These are phyloP conservation scores for Sisor rabdophorus DNA, from an alignment of 2,113 vertebrate species.

Conservation along the genomic window DNA sequence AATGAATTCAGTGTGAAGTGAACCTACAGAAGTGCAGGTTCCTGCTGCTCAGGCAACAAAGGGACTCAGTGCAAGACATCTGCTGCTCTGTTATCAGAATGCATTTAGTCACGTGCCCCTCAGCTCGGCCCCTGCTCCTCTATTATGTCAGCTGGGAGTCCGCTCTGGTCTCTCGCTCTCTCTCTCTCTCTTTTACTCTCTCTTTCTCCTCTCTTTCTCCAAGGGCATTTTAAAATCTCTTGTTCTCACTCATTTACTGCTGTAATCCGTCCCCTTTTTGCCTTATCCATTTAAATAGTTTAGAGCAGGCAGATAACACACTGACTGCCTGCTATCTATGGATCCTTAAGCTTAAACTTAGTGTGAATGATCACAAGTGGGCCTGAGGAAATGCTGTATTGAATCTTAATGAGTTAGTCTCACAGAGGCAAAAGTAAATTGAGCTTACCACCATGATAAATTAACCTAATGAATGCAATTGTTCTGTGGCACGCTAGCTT, in stretches of 20 bases:
- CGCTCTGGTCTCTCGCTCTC: constrained; percentile 44
- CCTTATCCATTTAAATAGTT: constrained; percentile 65
- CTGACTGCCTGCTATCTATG: constrained; percentile 63
- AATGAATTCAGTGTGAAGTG: constrained; percentile 89
- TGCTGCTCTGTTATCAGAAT: constrained; percentile 88
- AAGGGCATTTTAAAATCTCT: constrained; percentile 61
- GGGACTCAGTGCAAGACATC: constrained; percentile 87
- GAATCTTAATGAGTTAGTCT: constrained; percentile 71
- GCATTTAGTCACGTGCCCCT: constrained; percentile 78
- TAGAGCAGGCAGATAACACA: constrained; percentile 65
- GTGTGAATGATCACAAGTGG: constrained; percentile 66
- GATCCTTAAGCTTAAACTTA: constrained; percentile 58
- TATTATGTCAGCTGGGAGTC: constrained; percentile 47
- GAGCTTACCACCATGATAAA: constrained; percentile 75
- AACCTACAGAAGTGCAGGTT: constrained; percentile 80
- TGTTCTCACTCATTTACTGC: constrained; percentile 61
- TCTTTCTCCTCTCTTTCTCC: constrained; percentile 43
- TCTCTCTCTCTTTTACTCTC: constrained; percentile 48
- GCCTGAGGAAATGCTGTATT: constrained; percentile 65
- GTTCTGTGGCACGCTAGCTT: constrained; percentile 70
- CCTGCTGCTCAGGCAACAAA: constrained; percentile 88
- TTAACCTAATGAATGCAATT: constrained; percentile 75
- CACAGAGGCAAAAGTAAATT: constrained; percentile 72
- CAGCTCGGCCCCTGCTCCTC: constrained; percentile 47
- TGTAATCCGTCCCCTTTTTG: constrained; percentile 61